Conservation (phyloP, 2,888 invertebrate genomes). For the Zhengitettix transpicula region DNA sequence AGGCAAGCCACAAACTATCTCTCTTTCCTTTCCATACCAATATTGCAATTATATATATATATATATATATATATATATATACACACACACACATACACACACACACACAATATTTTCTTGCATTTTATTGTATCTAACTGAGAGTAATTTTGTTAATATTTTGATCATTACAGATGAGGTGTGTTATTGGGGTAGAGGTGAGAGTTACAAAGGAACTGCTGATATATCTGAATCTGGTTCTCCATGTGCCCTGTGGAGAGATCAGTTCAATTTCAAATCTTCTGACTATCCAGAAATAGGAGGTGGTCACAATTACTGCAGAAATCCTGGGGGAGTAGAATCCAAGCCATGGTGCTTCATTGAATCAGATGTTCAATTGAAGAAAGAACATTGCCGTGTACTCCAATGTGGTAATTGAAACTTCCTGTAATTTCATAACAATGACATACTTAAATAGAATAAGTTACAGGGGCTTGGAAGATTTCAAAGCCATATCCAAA, state of each 20-base stretch:
- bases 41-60: no score
- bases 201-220: constrained; percentile 63
- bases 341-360: constrained; percentile 76
- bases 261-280: constrained; percentile 55
- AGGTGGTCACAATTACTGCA: constrained; percentile 71
- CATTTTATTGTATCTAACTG: no score
- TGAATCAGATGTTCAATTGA: constrained; percentile 40
- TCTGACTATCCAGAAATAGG: constrained; percentile 71
- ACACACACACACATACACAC: no score
- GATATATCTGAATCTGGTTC: constrained; percentile 15
- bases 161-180: constrained; percentile 41
- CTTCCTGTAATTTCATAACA: no score
- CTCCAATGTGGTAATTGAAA: constrained; percentile 60
- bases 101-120: no score
- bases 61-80: no score
- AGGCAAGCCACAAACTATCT: no score
- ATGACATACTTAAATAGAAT: no score
- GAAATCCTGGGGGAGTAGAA: constrained; percentile 75
- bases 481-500: no score
- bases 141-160: neutral
- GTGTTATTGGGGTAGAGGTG: constrained; percentile 80
- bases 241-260: constrained; percentile 69
- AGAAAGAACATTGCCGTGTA: constrained; percentile 70
- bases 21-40: no score
- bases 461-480: no score